These are phyloP conservation scores for Notospermus geniculatus DNA, from an alignment of 1,140 invertebrate genomes.

Conservation along the genomic window DNA sequence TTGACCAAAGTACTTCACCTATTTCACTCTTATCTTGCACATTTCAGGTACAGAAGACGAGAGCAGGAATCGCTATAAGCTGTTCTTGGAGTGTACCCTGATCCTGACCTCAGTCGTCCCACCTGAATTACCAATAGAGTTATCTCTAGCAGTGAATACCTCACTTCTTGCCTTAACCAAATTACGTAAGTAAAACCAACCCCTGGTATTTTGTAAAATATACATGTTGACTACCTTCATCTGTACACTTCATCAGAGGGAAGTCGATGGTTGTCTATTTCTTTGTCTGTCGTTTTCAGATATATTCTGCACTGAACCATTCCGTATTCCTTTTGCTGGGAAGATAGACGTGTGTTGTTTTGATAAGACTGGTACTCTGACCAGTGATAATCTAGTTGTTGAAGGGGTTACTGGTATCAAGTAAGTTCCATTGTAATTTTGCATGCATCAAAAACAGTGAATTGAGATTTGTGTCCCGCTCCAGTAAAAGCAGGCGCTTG, in stretches of 20 bases:
- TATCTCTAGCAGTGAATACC: conserved; percentile 97
- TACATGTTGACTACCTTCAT: too few species aligned
- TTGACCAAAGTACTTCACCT: too few species aligned
- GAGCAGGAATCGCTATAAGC: conserved; percentile 82
- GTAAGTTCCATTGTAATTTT: conserved; percentile 33
- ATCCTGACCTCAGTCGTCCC: conserved; percentile 98
- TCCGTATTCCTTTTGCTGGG: conserved; percentile 98
- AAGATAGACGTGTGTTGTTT: conserved; percentile 99
- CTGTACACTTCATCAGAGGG: too few species aligned
- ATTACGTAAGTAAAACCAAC: conserved; percentile 62
- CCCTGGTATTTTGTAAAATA: too few species aligned
- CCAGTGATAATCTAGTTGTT: conserved; percentile 95
- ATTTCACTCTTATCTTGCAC: too few species aligned
- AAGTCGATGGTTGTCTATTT: too few species aligned
- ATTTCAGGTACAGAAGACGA: conserved; percentile 73
- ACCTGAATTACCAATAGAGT: conserved; percentile 96
- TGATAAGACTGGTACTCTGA: conserved; percentile 99
- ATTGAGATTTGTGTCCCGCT: too few species aligned
- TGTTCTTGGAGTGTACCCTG: conserved; percentile 97
- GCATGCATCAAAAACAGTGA: too few species aligned
- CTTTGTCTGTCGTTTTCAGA: conserved; percentile 57
- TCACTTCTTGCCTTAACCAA: conserved; percentile 93
- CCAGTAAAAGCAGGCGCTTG: too few species aligned
- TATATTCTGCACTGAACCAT: conserved; percentile 98
- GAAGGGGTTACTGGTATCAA: conserved; percentile 89